Evolutionary conservation across 2,888 invertebrate genomes (phyloP), one percentile per base, ranked within the genome.

Genomic region (Tenthredo mesomela): DNA sequence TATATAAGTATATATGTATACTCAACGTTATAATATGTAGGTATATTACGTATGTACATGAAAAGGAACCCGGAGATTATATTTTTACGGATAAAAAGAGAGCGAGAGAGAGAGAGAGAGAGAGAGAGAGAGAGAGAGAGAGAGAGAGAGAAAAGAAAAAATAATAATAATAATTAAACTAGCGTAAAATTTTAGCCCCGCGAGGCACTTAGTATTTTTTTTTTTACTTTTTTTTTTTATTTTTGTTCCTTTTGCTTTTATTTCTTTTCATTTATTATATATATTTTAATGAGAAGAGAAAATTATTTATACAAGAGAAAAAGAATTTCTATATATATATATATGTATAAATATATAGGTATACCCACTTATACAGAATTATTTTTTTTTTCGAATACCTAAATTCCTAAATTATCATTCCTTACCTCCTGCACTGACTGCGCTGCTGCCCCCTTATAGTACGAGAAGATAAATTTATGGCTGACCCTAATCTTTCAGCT

Each of bases 401-500:
- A 50, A 33, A 77, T 47, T 54, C 6, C 77, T 18, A 50, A 33
- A 77, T 47, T 54, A 54, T 70, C 50, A 29, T 37, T 40, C 47
- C 80, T 33, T 25, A 37, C n/a, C 54, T 54, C 7, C 54, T n/a
- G 0, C n/a, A n/a, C n/a, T n/a, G n/a, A n/a, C 54, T 33, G 33
- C 33, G 2, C 33, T 25, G 3, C 61, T 7, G 7, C 61, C 61
- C 10, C 25, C 9, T 58, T 61, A 25, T 25, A 61, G n/a, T 54
- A n/a, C 1, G 54, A 6, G 67, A 33, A 33, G 15, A 67, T 10
- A 67, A 54, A 29, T 67, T 33, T 29, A 67, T 67, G 67, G 25
- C 18, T 67, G 67, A 67, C 67, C 67, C 67, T 67, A 67, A 67
- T 67, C 67, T 67, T 67, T 33, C 67, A 18, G 67, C 67, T 67